Conservation (phyloP, 2,797 vertebrate species). For the Danio tinwini region DNA sequence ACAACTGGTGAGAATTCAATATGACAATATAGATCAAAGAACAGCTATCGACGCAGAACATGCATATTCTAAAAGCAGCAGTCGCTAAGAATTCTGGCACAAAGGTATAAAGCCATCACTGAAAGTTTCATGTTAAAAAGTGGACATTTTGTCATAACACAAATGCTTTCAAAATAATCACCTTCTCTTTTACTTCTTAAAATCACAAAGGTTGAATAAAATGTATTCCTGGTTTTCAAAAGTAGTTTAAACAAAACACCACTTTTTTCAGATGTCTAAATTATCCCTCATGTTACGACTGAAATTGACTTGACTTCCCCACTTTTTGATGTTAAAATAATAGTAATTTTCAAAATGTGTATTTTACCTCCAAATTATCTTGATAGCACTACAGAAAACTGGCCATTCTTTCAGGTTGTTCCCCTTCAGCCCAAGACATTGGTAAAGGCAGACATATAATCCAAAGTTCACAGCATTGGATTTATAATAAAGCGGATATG, state of each 20-base stretch:
- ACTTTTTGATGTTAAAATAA: not conserved
- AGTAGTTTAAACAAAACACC: not conserved
- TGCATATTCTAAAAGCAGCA: not conserved
- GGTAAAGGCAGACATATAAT: not conserved
- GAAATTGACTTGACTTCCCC: not conserved
- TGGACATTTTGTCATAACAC: not conserved
- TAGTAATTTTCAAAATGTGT: not conserved
- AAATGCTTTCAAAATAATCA: not conserved
- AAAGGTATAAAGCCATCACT: not conserved
- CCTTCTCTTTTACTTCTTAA: not conserved
- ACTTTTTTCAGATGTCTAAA: not conserved
- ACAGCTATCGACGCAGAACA: not conserved
- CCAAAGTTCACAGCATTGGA: not conserved
- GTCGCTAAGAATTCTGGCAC: not conserved
- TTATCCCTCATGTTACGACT: not conserved
- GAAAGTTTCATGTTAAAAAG: not conserved
- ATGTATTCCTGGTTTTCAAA: not conserved
- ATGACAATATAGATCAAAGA: not conserved
- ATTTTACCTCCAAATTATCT: not conserved
- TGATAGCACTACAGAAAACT: not conserved
- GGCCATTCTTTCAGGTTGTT: not conserved
- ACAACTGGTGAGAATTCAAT: conserved; percentile 2
- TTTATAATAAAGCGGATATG: not conserved
- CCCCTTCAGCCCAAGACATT: not conserved
- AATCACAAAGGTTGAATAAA: not conserved